Evolutionary conservation across 2,797 vertebrate species (phyloP).

Genomic region (Miichthys miiuy): DNA sequence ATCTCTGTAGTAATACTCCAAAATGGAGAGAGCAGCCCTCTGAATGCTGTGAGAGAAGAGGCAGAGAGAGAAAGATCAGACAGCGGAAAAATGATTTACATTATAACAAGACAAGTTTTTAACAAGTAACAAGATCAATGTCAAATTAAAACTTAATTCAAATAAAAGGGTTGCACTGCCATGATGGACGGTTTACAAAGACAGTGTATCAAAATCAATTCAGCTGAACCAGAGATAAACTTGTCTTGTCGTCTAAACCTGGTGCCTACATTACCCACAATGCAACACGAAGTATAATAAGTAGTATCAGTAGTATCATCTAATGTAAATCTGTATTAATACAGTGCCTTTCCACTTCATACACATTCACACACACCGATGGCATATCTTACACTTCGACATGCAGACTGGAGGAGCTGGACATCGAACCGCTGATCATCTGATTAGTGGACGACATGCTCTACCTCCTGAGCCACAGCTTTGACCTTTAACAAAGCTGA

Average conservation of each 20-base stretch:
- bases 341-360: too few species aligned
- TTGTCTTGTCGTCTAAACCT: not conserved
- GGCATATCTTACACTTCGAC: too few species aligned
- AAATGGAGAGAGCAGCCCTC: conserved; percentile 91
- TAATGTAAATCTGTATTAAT: not conserved
- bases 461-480: too few species aligned
- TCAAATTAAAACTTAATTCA: not conserved
- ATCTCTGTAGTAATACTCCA: conserved; percentile 97
- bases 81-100: not conserved
- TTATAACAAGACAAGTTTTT: not conserved
- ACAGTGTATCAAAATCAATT: not conserved
- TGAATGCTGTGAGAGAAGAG: conserved; percentile 87
- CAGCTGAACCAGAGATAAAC: not conserved
- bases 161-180: not conserved
- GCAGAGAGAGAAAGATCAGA: conserved; percentile 13
- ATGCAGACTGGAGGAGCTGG: too few species aligned
- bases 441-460: too few species aligned
- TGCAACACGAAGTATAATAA: too few species aligned
- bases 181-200: not conserved
- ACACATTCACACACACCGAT: too few species aligned
- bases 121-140: not conserved
- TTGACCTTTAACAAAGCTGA: not conserved
- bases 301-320: too few species aligned
- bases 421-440: too few species aligned
- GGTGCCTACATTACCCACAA: not conserved